Evolutionary conservation across 2,113 vertebrate genomes (phyloP), one percentile per base, ranked within the genome.

Genomic region (Deroptyus accipitrinus): DNA sequence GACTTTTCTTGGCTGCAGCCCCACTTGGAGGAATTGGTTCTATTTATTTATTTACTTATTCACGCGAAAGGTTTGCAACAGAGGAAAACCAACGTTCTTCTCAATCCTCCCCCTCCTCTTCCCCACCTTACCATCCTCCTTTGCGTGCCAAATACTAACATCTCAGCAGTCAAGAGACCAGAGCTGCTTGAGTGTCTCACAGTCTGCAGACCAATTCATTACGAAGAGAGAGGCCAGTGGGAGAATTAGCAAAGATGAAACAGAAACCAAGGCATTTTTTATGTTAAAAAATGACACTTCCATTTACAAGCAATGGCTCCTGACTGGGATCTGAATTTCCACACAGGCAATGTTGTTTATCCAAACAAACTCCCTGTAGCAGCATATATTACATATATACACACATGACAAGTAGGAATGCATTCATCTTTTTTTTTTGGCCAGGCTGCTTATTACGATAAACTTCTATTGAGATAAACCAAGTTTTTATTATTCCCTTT

Each of bases 401-500:
- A 91, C 79, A 90, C 55, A 75, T 87, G 96, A 80, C 92, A 94
- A 72, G 70, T 54, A 89, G 85, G 80, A 90, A 95, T 89, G 88
- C 68, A 92, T 77, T 93, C 76, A 90, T 81, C 84, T 52, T 63
- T 69, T 89, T 93, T 78, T 87, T 90, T 72, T 59, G 63, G 63
- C 86, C 88, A 69, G 84, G 37, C 87, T 90, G 69, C 51, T 90
- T 72, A 85, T 92, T 88, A 86, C 80, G 48, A 84, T 83, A 95
- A 85, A 95, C 96, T 88, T 91, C 91, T 94, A 83, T 49, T 90
- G 85, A 97, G 95, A 94, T 94, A 96, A 95, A 95, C 63, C 42
- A 83, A 90, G 27, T 64, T 82, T 91, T 95, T 67, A 24, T 69
- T 46, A 54, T 81, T 89, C 66, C 42, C 78, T 90, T 91, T 95